Base-by-base conservation (phyloP, 2,797 vertebrate species). In the Myripristis murdjan region DNA sequence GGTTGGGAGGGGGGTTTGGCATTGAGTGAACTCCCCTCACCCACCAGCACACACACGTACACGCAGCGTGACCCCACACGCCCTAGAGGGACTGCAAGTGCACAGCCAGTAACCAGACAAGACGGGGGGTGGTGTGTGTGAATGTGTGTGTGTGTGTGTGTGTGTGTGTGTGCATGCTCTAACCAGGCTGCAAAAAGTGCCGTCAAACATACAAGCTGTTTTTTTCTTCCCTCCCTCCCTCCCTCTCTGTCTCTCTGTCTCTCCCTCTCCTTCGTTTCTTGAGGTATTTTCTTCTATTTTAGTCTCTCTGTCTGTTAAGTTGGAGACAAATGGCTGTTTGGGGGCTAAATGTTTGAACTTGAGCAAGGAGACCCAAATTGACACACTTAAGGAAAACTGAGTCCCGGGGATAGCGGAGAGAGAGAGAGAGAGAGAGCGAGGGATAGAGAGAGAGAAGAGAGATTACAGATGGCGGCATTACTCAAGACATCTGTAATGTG, bases 311-410 rank as follows among this genome's bases (percentile, higher is more conserved):
- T 89, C 83, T 90, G 83, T 81, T 88, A 87, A 85, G 87, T 87
- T 89, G 83, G 75, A 90, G 89, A 91, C 87, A 91, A 91, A 91
- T 87, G 86, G 82, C 61, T 77, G 88, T 92, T 92, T 91, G 68
- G 82, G 84, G 92, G 89, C 91, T 91, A 93, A 93, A 92, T 93
- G 90, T 91, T 93, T 93, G 92, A 93, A 92, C 92, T 93, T 93
- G 92, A 91, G 79, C 91, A 93, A 93, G 92, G 91, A 93, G 90
- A 93, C 85, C 82, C 86, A 91, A 91, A 90, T 86, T 87, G 91
- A 91, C 90, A 92, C 88, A 88, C 88, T 93, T 91, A 92, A 87
- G 86, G 87, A 91, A 89, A 91, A 86, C 84, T 67, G 74, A 90
- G 88, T 90, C 92, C 91, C 8, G 88, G 67, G 92, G 92, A 90